Conservation (phyloP, 2,888 invertebrate species). For the Patella ulyssiponensis region DNA sequence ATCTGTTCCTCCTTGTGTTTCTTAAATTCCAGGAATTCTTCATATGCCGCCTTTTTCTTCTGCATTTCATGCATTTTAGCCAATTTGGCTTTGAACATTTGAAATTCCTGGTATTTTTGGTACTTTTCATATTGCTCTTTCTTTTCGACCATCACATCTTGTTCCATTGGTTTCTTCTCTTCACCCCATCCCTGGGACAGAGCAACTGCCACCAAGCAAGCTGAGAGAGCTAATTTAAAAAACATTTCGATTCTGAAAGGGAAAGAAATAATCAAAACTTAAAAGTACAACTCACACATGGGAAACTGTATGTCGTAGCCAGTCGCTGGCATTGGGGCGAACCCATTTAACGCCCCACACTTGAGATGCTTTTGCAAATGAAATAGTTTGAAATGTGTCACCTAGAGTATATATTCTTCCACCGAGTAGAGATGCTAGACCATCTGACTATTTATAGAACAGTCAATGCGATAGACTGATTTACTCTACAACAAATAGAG, state of each 20-base stretch:
- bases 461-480: too few species aligned
- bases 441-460: too few species aligned
- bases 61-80: constrained; percentile 15
- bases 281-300: too few species aligned
- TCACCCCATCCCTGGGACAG: background rate
- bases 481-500: too few species aligned
- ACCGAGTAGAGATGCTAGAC: too few species aligned
- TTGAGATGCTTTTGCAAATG: too few species aligned
- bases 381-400: too few species aligned
- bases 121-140: background rate
- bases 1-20: constrained; percentile 5
- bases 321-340: too few species aligned
- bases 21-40: constrained; percentile 16
- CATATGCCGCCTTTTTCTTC: constrained; percentile 11
- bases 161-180: background rate
- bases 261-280: background rate
- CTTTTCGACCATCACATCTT: background rate
- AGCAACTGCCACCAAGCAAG: background rate
- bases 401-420: too few species aligned
- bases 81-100: constrained; percentile 11
- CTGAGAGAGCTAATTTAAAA: background rate
- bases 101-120: constrained; percentile 9
- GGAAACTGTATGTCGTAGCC: too few species aligned
- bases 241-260: background rate
- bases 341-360: too few species aligned